Evolutionary conservation across 2,888 invertebrate species (phyloP).

Genomic region (Drosophila acutilabella): DNA sequence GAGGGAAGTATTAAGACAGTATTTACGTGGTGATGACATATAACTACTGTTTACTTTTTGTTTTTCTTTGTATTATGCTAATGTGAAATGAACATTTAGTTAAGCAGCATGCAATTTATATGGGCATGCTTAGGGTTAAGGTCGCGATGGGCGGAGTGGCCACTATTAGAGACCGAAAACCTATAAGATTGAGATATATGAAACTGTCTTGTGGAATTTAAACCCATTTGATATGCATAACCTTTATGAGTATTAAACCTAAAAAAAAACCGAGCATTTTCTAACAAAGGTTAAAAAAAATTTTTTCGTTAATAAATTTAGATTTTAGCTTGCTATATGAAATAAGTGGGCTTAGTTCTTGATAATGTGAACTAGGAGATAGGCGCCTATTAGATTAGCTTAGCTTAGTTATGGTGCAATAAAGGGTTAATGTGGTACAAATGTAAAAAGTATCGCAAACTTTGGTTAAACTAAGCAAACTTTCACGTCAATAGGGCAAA

Average conservation of each 20-base stretch:
- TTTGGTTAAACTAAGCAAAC: constrained; percentile 27
- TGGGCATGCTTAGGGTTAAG: constrained; percentile 25
- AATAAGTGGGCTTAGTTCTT: too few species aligned
- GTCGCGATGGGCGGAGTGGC: not conserved
- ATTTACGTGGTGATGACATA: constrained; percentile 63
- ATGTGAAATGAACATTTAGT: constrained; percentile 49
- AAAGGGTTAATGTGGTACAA: constrained; percentile 14
- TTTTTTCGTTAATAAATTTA: too few species aligned
- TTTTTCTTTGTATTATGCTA: constrained; percentile 28
- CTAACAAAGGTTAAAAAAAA: constrained; percentile 1
- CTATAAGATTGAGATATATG: not conserved
- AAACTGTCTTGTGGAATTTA: not conserved
- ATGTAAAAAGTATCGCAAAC: constrained; percentile 25
- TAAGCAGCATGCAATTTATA: constrained; percentile 30
- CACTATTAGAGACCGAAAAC: not conserved
- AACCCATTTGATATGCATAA: not conserved
- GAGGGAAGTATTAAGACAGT: constrained; percentile 5
- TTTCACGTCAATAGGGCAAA: constrained; percentile 49
- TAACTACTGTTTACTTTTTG: constrained; percentile 39
- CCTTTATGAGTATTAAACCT: not conserved
- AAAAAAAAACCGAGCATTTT: not conserved
- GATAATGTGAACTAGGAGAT: too few species aligned
- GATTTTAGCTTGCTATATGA: too few species aligned
- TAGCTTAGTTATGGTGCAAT: not conserved
- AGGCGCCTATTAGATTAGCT: constrained; percentile 10